A percentile compares a stretch with the other conserved stretches of the same genome.
Evolutionary conservation across 2,113 vertebrate genomes (phyloP).

Genomic region (Amphiprion percula): DNA sequence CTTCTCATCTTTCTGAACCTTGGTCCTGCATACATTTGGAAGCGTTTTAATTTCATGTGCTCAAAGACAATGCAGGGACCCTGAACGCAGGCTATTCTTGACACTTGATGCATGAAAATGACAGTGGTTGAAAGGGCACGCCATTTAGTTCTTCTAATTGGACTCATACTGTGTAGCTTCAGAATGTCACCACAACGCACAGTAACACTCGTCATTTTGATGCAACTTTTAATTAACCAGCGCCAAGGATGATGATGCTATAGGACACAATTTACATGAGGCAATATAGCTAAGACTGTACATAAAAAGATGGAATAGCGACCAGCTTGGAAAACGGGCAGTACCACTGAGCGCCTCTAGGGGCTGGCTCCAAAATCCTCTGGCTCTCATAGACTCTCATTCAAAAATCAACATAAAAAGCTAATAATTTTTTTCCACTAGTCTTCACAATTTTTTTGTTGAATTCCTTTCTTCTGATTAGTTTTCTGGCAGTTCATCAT

Average conservation of each 20-base stretch:
- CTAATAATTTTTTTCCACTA: too few relatives aligned
- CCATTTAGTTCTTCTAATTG: slow-evolving; percentile 51
- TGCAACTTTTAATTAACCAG: slow-evolving; percentile 25
- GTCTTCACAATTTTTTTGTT: too few relatives aligned
- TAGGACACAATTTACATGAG: background rate
- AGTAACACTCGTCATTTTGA: slow-evolving; percentile 31
- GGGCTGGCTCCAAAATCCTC: too few relatives aligned
- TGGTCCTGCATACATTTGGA: background rate
- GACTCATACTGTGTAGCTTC: slow-evolving; percentile 30
- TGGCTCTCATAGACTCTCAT: too few relatives aligned
- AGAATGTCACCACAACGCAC: slow-evolving; percentile 49
- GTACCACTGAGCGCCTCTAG: too few relatives aligned
- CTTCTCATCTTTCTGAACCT: background rate
- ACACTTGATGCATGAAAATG: slow-evolving; percentile 61
- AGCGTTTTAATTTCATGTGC: background rate
- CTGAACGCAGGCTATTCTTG: slow-evolving; percentile 1
- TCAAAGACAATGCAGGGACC: slow-evolving; percentile 5
- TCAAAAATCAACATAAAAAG: too few relatives aligned
- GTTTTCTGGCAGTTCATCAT: too few relatives aligned
- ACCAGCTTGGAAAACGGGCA: too few relatives aligned
- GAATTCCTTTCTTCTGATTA: too few relatives aligned
- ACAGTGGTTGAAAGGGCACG: slow-evolving; percentile 57
- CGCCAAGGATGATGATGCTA: background rate
- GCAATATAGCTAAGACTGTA: background rate
- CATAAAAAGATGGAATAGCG: too few relatives aligned